Conservation (phyloP, 2,797 vertebrate genomes). For the Coracias cyanogaster region DNA sequence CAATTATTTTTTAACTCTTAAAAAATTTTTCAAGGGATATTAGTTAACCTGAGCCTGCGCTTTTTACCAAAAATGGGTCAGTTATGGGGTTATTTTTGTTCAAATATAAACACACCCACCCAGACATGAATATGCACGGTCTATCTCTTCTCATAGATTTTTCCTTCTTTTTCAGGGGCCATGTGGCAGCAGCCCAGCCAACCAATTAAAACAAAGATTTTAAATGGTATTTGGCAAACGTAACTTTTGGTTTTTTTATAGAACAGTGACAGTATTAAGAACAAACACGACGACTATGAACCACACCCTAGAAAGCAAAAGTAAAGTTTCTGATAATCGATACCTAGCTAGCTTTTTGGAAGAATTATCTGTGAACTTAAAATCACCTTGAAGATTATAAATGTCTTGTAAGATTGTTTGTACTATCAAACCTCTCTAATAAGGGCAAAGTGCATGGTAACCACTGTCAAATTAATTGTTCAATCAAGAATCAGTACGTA, state of each 20-base stretch:
- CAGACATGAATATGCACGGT: not conserved
- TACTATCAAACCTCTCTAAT: not conserved
- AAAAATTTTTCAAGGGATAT: not conserved
- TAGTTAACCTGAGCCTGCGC: not conserved
- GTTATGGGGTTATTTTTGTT: not conserved
- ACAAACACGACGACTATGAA: not conserved
- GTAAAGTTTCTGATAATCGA: not conserved
- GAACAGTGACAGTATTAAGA: not conserved
- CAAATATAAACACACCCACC: not conserved
- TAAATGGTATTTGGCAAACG: not conserved
- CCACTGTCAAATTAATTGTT: slow-evolving; percentile 57
- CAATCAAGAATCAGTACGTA: slow-evolving; percentile 52
- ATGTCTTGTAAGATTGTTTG: not conserved
- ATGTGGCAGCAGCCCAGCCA: not conserved
- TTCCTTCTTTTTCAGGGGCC: not conserved
- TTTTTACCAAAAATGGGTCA: not conserved
- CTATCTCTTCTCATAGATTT: not conserved
- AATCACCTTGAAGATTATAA: slow-evolving; percentile 57
- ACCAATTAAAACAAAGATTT: not conserved
- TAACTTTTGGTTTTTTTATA: not conserved
- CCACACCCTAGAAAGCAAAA: not conserved
- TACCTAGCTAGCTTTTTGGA: not conserved
- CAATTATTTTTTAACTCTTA: not conserved
- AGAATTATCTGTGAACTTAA: slow-evolving; percentile 45
- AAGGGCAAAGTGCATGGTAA: slow-evolving; percentile 23